Conservation (phyloP, 2,113 vertebrate species). For the Myiopsitta monachus region DNA sequence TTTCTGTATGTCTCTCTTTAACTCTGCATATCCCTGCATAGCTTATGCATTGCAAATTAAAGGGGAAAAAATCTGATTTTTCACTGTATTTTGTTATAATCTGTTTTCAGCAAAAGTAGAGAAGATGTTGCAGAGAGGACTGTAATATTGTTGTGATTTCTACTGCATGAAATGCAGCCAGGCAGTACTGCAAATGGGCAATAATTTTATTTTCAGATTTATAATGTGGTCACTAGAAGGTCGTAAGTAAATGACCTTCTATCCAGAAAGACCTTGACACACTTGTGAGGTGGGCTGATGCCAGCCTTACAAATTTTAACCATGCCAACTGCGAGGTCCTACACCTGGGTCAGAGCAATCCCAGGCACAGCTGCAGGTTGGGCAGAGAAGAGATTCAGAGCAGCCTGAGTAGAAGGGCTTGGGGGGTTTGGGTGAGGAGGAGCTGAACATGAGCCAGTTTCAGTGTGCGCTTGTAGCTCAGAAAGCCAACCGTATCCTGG, state of each 20-base stretch:
- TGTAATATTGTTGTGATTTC: background rate
- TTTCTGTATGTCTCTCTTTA: background rate
- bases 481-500: too few species aligned
- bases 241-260: background rate
- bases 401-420: too few species aligned
- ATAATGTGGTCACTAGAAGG: fast-evolving
- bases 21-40: background rate
- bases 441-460: too few species aligned
- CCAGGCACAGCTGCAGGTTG: too few species aligned
- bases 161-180: background rate
- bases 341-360: too few species aligned
- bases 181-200: background rate
- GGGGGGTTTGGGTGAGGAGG: too few species aligned
- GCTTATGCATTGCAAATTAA: background rate
- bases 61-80: background rate
- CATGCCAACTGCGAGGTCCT: background rate
- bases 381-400: too few species aligned
- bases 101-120: background rate
- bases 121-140: background rate
- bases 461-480: too few species aligned
- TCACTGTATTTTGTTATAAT: background rate
- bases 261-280: background rate
- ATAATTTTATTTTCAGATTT: background rate
- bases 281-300: background rate
- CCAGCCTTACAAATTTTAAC: background rate